These are phyloP conservation scores for Salvator merianae DNA, from an alignment of 2,113 vertebrate species.

Conservation along the genomic window DNA sequence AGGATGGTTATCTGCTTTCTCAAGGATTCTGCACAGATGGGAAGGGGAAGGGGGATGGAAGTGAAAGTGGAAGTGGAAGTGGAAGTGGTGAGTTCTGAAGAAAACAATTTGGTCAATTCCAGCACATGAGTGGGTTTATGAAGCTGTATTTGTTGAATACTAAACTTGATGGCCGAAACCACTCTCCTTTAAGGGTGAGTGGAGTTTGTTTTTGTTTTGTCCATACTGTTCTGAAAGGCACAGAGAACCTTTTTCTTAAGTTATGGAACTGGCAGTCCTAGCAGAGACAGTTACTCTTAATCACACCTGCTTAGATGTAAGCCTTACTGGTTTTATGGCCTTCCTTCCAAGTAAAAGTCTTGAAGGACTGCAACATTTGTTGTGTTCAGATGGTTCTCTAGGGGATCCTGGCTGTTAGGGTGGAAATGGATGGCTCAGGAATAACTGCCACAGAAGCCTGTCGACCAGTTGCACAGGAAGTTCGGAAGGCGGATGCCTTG, in stretches of 20 bases:
- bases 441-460: constrained; percentile 19
- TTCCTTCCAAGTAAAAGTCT: neutral
- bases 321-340: neutral
- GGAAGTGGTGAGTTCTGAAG: too few relatives aligned
- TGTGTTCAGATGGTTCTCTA: constrained; percentile 15
- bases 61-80: too few relatives aligned
- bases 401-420: constrained; percentile 1
- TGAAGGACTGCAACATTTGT: neutral
- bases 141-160: too few relatives aligned
- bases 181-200: too few relatives aligned
- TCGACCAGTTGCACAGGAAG: constrained; percentile 34
- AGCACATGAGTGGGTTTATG: too few relatives aligned
- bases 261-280: neutral
- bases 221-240: neutral
- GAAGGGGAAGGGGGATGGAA: too few relatives aligned
- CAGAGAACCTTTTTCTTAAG: neutral
- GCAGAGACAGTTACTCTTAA: neutral
- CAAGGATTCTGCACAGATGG: too few relatives aligned
- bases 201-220: neutral
- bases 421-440: constrained; percentile 22
- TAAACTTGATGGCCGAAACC: too few relatives aligned
- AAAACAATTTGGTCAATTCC: too few relatives aligned
- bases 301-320: neutral
- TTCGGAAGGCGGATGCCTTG: constrained; percentile 35
- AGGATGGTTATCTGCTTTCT: too few relatives aligned